A percentile compares a stretch with the other conserved stretches of the same genome.
phyloP scores from a whole-genome alignment of 2,797 vertebrate genomes.

The Syngnathus acus region DNA sequence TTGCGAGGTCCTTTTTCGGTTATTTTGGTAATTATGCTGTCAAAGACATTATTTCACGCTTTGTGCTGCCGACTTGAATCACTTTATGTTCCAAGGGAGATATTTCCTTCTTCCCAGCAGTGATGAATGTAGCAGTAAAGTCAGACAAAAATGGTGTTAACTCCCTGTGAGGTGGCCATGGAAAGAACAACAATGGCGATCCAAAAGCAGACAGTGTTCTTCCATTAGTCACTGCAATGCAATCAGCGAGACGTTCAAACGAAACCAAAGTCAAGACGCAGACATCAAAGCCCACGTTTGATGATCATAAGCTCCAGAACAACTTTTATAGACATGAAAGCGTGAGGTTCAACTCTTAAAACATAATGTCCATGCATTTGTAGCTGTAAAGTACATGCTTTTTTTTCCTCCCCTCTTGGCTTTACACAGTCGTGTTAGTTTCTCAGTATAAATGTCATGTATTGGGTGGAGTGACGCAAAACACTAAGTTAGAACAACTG shows the following conservation, averaged over 20 bases:
- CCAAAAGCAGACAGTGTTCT: neutral
- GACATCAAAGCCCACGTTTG: conserved; percentile 16
- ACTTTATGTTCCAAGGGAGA: neutral
- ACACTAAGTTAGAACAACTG: conserved; percentile 15
- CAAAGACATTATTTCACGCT: neutral
- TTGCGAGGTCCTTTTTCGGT: no score
- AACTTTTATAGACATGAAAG: conserved; percentile 21
- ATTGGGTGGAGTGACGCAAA: neutral
- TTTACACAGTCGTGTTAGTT: neutral
- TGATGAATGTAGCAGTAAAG: neutral
- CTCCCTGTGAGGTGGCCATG: neutral
- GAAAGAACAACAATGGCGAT: neutral
- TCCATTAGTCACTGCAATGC: neutral
- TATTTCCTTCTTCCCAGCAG: neutral
- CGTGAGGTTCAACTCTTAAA: neutral
- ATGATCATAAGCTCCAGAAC: conserved; percentile 1
- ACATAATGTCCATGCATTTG: neutral
- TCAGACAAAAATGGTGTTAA: neutral
- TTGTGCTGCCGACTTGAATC: neutral
- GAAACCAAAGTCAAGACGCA: neutral
- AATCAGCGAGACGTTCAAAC: neutral
- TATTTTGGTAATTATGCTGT: neutral
- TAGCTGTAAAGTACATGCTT: neutral
- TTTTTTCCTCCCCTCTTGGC: neutral
- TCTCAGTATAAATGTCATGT: neutral